Conservation (phyloP, 2,113 vertebrate genomes). For the Callorhinus ursinus region DNA sequence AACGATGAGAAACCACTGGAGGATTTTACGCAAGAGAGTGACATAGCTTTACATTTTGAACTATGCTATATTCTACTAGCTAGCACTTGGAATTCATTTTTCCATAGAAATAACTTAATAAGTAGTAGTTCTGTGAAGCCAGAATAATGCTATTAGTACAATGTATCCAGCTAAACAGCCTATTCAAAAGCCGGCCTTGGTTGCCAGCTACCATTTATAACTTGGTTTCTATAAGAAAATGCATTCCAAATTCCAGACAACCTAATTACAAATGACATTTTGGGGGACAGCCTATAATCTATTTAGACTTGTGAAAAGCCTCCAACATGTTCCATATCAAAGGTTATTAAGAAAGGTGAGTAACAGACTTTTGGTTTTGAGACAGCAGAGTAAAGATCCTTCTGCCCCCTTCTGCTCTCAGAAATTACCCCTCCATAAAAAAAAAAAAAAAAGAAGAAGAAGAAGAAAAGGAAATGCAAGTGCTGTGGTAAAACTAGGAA, state of each 20-base stretch:
- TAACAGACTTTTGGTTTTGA: conserved; percentile 68
- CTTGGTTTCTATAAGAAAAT: conserved; percentile 72
- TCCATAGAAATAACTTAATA: conserved; percentile 70
- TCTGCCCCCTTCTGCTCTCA: conserved; percentile 42
- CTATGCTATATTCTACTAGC: conserved; percentile 38
- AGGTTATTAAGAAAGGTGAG: conserved; percentile 73
- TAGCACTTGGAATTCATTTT: conserved; percentile 70
- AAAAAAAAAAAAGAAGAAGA: neutral
- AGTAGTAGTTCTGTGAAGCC: conserved; percentile 63
- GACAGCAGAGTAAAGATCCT: conserved; percentile 17
- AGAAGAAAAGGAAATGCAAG: neutral
- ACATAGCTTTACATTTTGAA: conserved; percentile 45
- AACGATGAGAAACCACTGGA: neutral
- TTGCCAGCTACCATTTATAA: conserved; percentile 75
- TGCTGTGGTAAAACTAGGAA: neutral
- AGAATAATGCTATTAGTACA: conserved; percentile 75
- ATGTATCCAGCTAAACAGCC: conserved; percentile 60
- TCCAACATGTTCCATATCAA: conserved; percentile 56
- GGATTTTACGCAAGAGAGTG: conserved; percentile 1
- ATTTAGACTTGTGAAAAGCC: conserved; percentile 65
- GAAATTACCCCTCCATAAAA: conserved; percentile 4
- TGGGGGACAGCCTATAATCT: conserved; percentile 69
- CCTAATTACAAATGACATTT: conserved; percentile 78
- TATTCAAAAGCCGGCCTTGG: conserved; percentile 61
- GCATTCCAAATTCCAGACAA: conserved; percentile 70